Base-by-base conservation (phyloP, 1,140 invertebrate species). In the Heliconius hermathena region DNA sequence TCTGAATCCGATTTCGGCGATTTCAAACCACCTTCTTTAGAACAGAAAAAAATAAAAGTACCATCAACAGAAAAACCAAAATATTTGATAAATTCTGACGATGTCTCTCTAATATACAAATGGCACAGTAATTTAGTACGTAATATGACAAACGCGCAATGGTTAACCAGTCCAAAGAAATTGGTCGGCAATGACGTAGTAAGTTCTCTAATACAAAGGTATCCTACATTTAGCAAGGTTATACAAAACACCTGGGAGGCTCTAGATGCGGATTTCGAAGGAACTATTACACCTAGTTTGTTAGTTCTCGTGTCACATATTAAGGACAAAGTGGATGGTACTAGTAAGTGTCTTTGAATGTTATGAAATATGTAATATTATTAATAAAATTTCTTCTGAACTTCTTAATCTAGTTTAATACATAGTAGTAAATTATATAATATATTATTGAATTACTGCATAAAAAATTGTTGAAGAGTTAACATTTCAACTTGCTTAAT, bases 1-100 rank as follows among this genome's bases (percentile, higher is more conserved):
- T 94, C 96, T 4, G 96, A 97, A 57, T 87, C 94, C 60, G 97
- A 97, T 88, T 97, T 97, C 89, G 91, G 92, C 0, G 96, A 97
- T 81, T 95, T 96, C 78, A 95, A 95, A 87, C 90, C 90, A 3
- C 82, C 88, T 8, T 86, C 89, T 2, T 76, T 94, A 36, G 92
- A 95, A 82, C 89, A 93, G 76, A 92, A 88, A 71, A 89, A 86
- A 82, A 49, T 85, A 0, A 90, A 87, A 83, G 36, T 71, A 49
- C 80, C 73, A 74, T 81, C 66, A 52, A 88, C 82, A 26, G 83
- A 84, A 3, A 92, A 91, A 85, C 78, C 77, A 9, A 89, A 90
- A 80, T 70, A 77, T 2, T 74, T 95, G 0, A 95, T 97, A 33
- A 95, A 95, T 2, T 87, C 95, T 1, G 94, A 96, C 18, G 96